Conservation (phyloP, 92 coral and sea anemone genomes). For the Phenganax subtilis region DNA sequence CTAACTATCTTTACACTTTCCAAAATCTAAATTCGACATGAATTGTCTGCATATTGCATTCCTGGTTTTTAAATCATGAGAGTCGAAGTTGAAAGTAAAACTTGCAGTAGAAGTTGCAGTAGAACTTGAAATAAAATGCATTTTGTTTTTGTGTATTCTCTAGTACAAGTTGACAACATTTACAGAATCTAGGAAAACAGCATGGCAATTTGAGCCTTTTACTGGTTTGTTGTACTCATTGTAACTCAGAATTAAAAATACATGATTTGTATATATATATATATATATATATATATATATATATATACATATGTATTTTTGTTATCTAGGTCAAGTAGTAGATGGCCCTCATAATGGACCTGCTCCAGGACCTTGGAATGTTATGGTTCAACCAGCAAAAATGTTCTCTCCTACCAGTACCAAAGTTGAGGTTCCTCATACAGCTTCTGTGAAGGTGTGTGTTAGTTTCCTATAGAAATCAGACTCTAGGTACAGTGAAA, state of each 20-base stretch:
- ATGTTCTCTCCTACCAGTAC: constrained; percentile 57
- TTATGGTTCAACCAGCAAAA: constrained; percentile 43
- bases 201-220: constrained; percentile 32
- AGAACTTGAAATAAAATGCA: neutral
- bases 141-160: neutral
- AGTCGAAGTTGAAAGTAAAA: neutral
- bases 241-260: no score
- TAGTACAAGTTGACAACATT: constrained; percentile 39
- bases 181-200: constrained; percentile 35
- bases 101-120: neutral
- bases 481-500: neutral
- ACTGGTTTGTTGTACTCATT: constrained; percentile 16
- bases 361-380: constrained; percentile 38
- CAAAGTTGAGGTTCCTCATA: constrained; percentile 88
- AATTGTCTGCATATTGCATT: no score
- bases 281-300: no score
- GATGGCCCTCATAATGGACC: constrained; percentile 43
- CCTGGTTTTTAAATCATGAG: no score
- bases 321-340: constrained; percentile 21
- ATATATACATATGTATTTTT: no score
- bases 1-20: neutral
- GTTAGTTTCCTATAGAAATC: neutral
- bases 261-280: no score
- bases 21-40: no score
- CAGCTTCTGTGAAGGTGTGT: constrained; percentile 82